Evolutionary conservation across 2,888 invertebrate species (phyloP), one percentile per base, ranked within the genome.

Genomic region (Trissonchulus sp.): DNA sequence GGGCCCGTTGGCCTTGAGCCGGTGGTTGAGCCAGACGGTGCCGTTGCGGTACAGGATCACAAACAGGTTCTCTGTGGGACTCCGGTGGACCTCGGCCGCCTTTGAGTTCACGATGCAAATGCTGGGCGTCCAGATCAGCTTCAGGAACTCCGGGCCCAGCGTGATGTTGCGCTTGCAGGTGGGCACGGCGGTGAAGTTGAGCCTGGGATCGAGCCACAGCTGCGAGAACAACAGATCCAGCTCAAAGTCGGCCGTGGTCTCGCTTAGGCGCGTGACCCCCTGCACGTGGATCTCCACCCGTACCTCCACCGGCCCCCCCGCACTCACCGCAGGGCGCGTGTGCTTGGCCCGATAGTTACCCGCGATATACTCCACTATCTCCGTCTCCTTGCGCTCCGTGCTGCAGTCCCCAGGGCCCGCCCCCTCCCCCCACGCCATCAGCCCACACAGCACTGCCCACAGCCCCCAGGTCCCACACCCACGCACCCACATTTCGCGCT

Each of bases 81-180:
- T 82, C 3, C 79, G 75, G 76, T 83, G 83, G 8, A 83, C 80
- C 37, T 78, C 79, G 33, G 82, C 80, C 68, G 77, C 75, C 73
- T 83, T 83, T 28, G 83, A 82, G 77, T 83, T 83, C 63, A 83
- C 82, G 63, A 83, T 75, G 75, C 83, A 83, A 15, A 81, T 82
- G 75, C 83, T 83, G 1, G 83, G 83, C 2, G 82, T 82, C 83
- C 83, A 83, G 68, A 83, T 82, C 28, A 79, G 77, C 18, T 79
- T 77, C 60, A 83, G 74, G 60, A 79, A 78, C 30, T 79, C 75
- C 1, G 82, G 76, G 77, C 83, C 83, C 82, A 83, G 82, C 23
- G 83, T 83, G 71, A 83, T 83, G 73, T 82, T 83, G 23, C 81
- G 78, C 71, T 81, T 81, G 77, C 81, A 81, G 38, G 79, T 76